A percentile compares a stretch with the other conserved stretches of the same genome.
phyloP scores from a whole-genome alignment of 2,888 invertebrate species.

The Atethmia centrago region DNA sequence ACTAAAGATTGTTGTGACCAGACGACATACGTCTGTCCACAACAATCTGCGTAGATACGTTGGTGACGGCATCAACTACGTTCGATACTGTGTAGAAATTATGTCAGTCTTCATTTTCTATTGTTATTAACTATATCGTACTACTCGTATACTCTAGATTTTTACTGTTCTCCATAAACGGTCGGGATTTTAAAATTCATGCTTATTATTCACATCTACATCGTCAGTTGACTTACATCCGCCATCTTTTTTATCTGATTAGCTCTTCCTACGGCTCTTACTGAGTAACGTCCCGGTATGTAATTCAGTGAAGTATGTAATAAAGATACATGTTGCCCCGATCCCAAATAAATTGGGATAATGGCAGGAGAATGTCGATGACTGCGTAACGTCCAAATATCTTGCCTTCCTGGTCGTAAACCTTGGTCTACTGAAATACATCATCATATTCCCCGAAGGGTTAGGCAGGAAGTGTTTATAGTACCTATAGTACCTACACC shows the following conservation, averaged over 20 bases:
- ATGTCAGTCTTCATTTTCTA: constrained; percentile 3
- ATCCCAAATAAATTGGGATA: too few relatives aligned
- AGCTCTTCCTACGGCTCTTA: neutral
- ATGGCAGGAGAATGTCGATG: too few relatives aligned
- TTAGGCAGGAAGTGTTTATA: too few relatives aligned
- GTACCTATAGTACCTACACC: too few relatives aligned
- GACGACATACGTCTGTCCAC: constrained; percentile 30
- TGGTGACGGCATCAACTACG: constrained; percentile 31
- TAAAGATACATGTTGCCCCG: too few relatives aligned
- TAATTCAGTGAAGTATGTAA: too few relatives aligned
- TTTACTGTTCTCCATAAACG: neutral
- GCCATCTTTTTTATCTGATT: neutral
- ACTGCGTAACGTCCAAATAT: neutral
- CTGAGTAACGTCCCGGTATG: too few relatives aligned
- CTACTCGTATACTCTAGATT: neutral
- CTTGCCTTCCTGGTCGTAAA: neutral
- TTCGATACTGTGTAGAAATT: constrained; percentile 16
- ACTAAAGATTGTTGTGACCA: constrained; percentile 25
- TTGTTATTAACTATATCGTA: neutral
- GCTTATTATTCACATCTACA: neutral
- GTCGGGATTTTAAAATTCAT: too few relatives aligned
- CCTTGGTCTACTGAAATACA: neutral
- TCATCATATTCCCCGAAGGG: too few relatives aligned
- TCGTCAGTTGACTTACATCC: too few relatives aligned
- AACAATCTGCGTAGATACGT: too few relatives aligned